phyloP scores from a whole-genome alignment of 2,888 invertebrate genomes.

The Crioceris asparagi region DNA sequence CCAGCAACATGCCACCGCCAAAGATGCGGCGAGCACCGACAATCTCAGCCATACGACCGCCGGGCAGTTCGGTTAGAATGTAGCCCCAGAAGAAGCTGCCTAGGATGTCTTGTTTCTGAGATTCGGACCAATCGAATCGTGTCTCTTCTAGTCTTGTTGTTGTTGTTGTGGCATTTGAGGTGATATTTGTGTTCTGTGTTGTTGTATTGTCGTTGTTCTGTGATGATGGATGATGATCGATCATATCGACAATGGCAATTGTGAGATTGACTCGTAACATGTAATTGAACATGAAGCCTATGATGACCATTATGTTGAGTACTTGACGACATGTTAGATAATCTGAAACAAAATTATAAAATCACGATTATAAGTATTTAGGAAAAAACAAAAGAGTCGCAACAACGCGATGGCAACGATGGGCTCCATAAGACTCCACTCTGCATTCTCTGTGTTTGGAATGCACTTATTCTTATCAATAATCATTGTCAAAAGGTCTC shows the following conservation, averaged over 20 bases:
- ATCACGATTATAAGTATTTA: no score
- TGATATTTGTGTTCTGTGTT: slow-evolving; percentile 33
- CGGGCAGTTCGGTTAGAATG: slow-evolving; percentile 79
- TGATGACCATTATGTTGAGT: slow-evolving; percentile 71
- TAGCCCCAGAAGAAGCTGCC: slow-evolving; percentile 92
- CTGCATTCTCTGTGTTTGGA: no score
- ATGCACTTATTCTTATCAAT: no score
- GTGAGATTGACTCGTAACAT: slow-evolving; percentile 78
- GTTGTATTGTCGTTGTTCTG: slow-evolving; percentile 3
- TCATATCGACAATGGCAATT: slow-evolving; percentile 79
- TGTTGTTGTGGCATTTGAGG: slow-evolving; percentile 9
- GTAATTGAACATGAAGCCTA: slow-evolving; percentile 86
- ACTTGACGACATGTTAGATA: slow-evolving; percentile 61
- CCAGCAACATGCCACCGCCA: slow-evolving; percentile 75
- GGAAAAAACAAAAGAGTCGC: no score
- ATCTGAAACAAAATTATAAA: slow-evolving; percentile 25
- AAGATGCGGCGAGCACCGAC: slow-evolving; percentile 76
- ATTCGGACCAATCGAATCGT: slow-evolving; percentile 67
- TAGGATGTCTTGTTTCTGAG: slow-evolving; percentile 67
- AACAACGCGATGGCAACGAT: no score
- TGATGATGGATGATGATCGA: slow-evolving; percentile 34
- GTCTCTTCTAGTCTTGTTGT: slow-evolving; percentile 22
- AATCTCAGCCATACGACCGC: slow-evolving; percentile 73
- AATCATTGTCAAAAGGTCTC: no score
- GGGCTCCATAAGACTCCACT: no score